These are phyloP conservation scores for Darevskia nairensis DNA, from an alignment of 2,797 vertebrate species.

Conservation along the genomic window DNA sequence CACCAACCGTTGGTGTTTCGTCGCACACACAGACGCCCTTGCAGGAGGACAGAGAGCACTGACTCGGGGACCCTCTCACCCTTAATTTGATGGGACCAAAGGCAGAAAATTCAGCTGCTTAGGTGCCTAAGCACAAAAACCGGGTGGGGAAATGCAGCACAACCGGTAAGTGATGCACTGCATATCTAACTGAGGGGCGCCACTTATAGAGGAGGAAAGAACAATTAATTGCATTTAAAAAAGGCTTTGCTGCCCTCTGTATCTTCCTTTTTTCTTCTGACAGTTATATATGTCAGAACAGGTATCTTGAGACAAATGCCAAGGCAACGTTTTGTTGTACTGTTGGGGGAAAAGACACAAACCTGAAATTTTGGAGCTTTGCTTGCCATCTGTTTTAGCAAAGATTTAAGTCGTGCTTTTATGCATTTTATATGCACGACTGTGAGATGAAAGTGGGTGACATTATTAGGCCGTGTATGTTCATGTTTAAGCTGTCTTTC, in stretches of 20 bases:
- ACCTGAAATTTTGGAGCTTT: slow-evolving; percentile 25
- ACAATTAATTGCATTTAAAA: slow-evolving; percentile 36
- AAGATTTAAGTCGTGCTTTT: slow-evolving; percentile 22
- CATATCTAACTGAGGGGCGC: slow-evolving; percentile 47
- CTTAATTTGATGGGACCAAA: slow-evolving; percentile 25
- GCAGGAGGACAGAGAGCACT: slow-evolving; percentile 54
- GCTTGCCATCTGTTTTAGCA: slow-evolving; percentile 47
- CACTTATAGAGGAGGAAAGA: slow-evolving; percentile 45
- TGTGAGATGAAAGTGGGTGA: slow-evolving; percentile 46
- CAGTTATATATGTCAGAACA: slow-evolving; percentile 22
- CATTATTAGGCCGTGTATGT: slow-evolving; percentile 44
- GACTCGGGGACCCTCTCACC: slow-evolving; percentile 3
- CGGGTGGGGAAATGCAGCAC: slow-evolving; percentile 73
- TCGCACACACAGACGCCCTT: slow-evolving; percentile 62
- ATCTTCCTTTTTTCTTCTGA: slow-evolving; percentile 16
- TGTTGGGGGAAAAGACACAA: slow-evolving; percentile 13
- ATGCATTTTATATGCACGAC: slow-evolving; percentile 36
- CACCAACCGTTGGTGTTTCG: slow-evolving; percentile 45
- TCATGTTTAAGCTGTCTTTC: slow-evolving; percentile 57
- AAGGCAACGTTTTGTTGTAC: slow-evolving; percentile 33
- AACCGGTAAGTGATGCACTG: slow-evolving; percentile 77
- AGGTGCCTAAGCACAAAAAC: slow-evolving; percentile 1
- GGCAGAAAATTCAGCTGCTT: slow-evolving; percentile 25
- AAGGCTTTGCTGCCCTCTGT: slow-evolving; percentile 17
- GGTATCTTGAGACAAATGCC: slow-evolving; percentile 23